Evolutionary conservation across 2,888 invertebrate species (phyloP).

Genomic region (Baccha elongata): DNA sequence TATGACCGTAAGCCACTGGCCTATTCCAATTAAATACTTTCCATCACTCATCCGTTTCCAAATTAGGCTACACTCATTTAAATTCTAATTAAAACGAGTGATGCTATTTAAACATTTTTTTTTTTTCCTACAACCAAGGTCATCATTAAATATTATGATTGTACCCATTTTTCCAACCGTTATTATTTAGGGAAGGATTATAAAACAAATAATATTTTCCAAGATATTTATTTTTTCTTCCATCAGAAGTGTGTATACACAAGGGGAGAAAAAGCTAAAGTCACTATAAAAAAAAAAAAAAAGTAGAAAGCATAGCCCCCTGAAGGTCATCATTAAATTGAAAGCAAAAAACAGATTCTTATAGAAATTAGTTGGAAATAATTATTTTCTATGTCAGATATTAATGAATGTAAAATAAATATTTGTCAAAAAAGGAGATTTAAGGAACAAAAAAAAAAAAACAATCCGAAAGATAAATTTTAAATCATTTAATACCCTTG

Average conservation of each 20-base stretch:
- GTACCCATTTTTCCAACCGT: constrained; percentile 33
- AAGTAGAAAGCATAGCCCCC: background rate
- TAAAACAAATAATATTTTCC: constrained; percentile 24
- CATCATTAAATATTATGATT: constrained; percentile 53
- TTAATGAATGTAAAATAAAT: constrained; percentile 58
- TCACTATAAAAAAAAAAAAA: too few relatives aligned
- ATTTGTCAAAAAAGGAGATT: constrained; percentile 46
- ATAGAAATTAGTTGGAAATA: constrained; percentile 45
- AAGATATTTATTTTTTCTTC: background rate
- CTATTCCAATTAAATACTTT: constrained; percentile 18
- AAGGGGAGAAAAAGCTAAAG: too few relatives aligned
- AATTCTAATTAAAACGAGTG: constrained; percentile 58
- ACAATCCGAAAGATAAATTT: constrained; percentile 33
- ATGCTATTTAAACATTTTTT: constrained; percentile 55
- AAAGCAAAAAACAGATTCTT: constrained; percentile 16
- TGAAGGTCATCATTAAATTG: constrained; percentile 43
- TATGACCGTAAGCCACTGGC: too few relatives aligned
- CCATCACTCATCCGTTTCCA: constrained; percentile 4
- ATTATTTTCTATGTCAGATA: constrained; percentile 58
- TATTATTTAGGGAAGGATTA: constrained; percentile 8
- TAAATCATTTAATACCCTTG: constrained; percentile 37
- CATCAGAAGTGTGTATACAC: constrained; percentile 2
- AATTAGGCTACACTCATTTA: constrained; percentile 55
- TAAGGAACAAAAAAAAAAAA: too few relatives aligned
- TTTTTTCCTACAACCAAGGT: constrained; percentile 46